Evolutionary conservation across 2,113 vertebrate species (phyloP), one percentile per base, ranked within the genome.

Genomic region (Dasypus novemcinctus): DNA sequence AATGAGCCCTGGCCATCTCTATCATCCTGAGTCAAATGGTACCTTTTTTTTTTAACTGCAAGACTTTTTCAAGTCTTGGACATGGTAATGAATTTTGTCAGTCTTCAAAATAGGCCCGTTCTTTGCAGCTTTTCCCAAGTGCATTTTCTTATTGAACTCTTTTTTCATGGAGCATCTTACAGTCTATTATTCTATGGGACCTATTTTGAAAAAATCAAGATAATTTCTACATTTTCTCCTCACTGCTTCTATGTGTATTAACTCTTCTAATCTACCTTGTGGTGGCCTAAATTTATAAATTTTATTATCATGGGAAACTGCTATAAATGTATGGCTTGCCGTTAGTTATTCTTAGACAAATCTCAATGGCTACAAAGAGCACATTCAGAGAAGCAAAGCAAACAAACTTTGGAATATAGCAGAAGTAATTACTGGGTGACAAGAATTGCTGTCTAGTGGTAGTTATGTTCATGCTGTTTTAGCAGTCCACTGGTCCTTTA

Each of bases 401-500:
- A 88, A 69, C 61, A 87, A 9, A 49, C 69, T 46, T 54, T 33
- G 75, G 18, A 75, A 43, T 17, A 27, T 14, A 78, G 36, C 57
- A 84, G 80, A 94, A 81, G 33, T 4, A 59, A 87, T 57, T 88
- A 29, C 74, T 7, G 27, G 61, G 43, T 79, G 91, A 75, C 31
- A n/a, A 63, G 23, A 88, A 76, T 49, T 79, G 46, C 49, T 43
- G n/a, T 93, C 89, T 95, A 10, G 11, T 87, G 94, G 69, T 68
- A 1, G 10, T 7, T 81, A 97, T 94, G 74, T 92, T 92, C 71
- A 0, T 95, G 71, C 59, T 91, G 4, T 76, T 96, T 83, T 69
- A 85, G 94, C 95, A 95, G 54, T 20, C 71, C 46, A 38, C 17
- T 61, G 78, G 33, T 38, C 57, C 57, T 96, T 95, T 83, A 36